Evolutionary conservation across 2,888 invertebrate species (phyloP).

Genomic region (Biston stratarius): DNA sequence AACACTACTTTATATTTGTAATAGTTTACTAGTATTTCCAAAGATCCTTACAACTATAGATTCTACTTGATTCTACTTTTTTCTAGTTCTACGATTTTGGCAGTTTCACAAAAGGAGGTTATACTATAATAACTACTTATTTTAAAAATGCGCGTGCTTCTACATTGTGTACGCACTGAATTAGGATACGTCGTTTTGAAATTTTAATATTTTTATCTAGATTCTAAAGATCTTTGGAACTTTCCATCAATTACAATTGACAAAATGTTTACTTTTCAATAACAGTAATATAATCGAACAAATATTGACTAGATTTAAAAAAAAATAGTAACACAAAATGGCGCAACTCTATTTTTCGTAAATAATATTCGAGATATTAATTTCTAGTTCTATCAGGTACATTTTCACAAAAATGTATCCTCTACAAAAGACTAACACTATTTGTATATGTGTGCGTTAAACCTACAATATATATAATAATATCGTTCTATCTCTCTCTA

Average conservation of each 20-base stretch:
- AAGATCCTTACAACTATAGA: neutral
- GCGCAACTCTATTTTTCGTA: neutral
- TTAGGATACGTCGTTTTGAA: neutral
- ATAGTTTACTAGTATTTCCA: conserved; percentile 1
- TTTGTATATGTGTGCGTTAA: conserved; percentile 44
- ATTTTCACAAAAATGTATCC: conserved; percentile 32
- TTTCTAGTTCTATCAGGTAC: conserved; percentile 20
- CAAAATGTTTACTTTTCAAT: neutral
- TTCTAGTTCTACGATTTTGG: no score
- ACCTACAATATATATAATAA: conserved; percentile 28
- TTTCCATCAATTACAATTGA: conserved; percentile 8
- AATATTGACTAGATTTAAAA: conserved; percentile 34
- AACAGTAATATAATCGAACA: conserved; percentile 12
- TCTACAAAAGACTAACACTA: conserved; percentile 36
- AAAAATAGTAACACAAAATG: conserved; percentile 12
- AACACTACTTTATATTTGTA: conserved; percentile 7
- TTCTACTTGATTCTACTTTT: no score
- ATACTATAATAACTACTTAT: no score
- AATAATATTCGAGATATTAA: conserved; percentile 19
- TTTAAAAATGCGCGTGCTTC: no score
- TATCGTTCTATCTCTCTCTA: conserved; percentile 23
- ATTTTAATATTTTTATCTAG: neutral
- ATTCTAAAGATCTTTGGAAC: neutral
- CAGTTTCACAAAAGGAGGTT: no score
- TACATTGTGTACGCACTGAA: no score